These are phyloP conservation scores for Coelopa frigida DNA, from an alignment of 1,140 invertebrate species.

Conservation along the genomic window DNA sequence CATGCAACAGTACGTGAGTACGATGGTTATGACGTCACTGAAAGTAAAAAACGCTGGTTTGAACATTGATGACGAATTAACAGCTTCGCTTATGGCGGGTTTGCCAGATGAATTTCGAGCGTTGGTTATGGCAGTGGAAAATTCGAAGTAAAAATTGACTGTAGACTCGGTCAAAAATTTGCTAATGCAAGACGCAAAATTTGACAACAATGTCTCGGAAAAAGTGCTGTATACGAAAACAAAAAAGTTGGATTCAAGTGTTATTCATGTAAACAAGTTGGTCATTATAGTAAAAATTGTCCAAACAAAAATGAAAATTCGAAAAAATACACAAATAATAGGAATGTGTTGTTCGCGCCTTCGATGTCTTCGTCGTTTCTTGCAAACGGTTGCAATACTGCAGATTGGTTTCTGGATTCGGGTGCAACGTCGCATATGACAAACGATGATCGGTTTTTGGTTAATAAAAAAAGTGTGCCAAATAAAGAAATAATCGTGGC, in stretches of 20 bases:
- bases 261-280: neutral
- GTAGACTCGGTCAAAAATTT: slow-evolving; percentile 33
- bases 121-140: slow-evolving; percentile 11
- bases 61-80: slow-evolving; percentile 9
- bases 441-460: neutral
- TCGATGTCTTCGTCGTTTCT: neutral
- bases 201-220: slow-evolving; percentile 7
- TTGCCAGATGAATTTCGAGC: slow-evolving; percentile 10
- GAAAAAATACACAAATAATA: neutral
- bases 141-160: slow-evolving; percentile 25
- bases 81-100: slow-evolving; percentile 10
- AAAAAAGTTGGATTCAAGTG: too few species aligned
- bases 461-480: neutral
- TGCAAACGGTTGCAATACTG: neutral
- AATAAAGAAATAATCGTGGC: slow-evolving; percentile 6
- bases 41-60: slow-evolving; percentile 12
- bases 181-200: slow-evolving; percentile 33
- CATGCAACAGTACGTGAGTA: slow-evolving; percentile 9
- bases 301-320: neutral
- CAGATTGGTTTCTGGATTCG: slow-evolving; percentile 6
- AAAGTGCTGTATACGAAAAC: neutral
- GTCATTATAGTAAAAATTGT: neutral
- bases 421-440: slow-evolving; percentile 5
- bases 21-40: slow-evolving; percentile 9
- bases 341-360: too few species aligned